Evolutionary conservation across 2,888 invertebrate genomes (phyloP).

Genomic region (Drosophila meridiana): DNA sequence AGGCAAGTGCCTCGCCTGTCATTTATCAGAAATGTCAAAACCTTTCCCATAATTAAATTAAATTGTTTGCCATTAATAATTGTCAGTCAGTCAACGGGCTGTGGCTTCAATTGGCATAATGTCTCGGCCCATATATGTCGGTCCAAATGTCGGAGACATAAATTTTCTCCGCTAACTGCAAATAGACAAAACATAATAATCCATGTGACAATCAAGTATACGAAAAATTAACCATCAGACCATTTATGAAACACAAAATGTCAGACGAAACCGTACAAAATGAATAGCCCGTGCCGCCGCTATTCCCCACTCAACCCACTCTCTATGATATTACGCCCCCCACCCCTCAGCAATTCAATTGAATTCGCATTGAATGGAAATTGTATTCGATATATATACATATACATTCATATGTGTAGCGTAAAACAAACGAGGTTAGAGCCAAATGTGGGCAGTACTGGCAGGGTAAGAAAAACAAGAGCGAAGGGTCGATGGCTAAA

Average conservation of each 20-base stretch:
- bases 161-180: conserved; percentile 53
- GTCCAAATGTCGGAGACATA: conserved; percentile 71
- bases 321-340: not conserved
- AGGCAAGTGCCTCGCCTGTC: conserved; percentile 27
- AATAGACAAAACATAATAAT: conserved; percentile 69
- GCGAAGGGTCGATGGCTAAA: not conserved
- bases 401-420: conserved; percentile 15
- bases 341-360: conserved; percentile 61
- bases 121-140: conserved; percentile 69
- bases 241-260: conserved; percentile 73
- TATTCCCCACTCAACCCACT: not conserved
- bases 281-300: conserved; percentile 10
- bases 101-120: conserved; percentile 52
- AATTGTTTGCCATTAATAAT: conserved; percentile 75
- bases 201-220: conserved; percentile 69
- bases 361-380: conserved; percentile 77
- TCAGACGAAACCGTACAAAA: conserved; percentile 69
- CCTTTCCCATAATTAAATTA: conserved; percentile 78
- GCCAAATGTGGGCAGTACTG: conserved; percentile 64
- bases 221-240: conserved; percentile 75
- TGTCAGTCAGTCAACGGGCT: conserved; percentile 56
- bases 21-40: conserved; percentile 46
- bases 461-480: conserved; percentile 10
- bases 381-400: conserved; percentile 58
- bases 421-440: conserved; percentile 61